Conservation (phyloP, 2,797 vertebrate genomes). For the Myripristis jacobus region DNA sequence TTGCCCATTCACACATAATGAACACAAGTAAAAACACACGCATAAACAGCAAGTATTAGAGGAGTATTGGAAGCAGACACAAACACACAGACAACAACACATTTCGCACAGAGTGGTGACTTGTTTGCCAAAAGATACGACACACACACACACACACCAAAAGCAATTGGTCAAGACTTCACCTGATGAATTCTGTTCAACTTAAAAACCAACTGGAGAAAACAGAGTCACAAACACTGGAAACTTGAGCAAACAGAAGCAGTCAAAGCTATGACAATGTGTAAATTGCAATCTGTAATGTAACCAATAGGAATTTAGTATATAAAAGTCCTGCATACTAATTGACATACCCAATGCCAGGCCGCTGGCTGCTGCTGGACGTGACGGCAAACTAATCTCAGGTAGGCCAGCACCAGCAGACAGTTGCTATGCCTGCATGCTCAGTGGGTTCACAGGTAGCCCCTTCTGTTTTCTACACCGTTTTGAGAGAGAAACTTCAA, state of each 20-base stretch:
- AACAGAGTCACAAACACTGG: background rate
- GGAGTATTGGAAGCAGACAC: conserved; percentile 24
- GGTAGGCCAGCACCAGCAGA: conserved; percentile 2
- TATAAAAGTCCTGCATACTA: background rate
- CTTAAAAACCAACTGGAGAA: background rate
- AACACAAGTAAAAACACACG: conserved; percentile 32
- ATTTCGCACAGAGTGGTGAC: background rate
- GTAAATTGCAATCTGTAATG: conserved; percentile 21
- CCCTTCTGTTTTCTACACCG: background rate
- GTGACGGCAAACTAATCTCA: conserved; percentile 16
- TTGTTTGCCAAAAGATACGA: too few species aligned
- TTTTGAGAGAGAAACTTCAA: conserved; percentile 2
- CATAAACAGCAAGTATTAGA: background rate
- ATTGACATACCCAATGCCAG: conserved; percentile 27
- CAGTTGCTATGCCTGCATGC: background rate
- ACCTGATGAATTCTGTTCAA: background rate
- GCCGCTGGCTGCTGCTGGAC: conserved; percentile 12
- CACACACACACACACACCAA: too few species aligned
- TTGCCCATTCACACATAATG: conserved; percentile 28
- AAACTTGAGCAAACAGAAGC: conserved; percentile 15
- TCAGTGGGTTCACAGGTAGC: background rate
- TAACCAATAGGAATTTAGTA: background rate
- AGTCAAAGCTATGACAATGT: conserved; percentile 1
- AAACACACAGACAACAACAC: conserved; percentile 16
- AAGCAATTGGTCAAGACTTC: too few species aligned